A percentile compares a stretch with the other conserved stretches of the same genome.
Evolutionary conservation across 2,797 vertebrate genomes (phyloP).

Genomic region (Microctenopoma steveboyesi): DNA sequence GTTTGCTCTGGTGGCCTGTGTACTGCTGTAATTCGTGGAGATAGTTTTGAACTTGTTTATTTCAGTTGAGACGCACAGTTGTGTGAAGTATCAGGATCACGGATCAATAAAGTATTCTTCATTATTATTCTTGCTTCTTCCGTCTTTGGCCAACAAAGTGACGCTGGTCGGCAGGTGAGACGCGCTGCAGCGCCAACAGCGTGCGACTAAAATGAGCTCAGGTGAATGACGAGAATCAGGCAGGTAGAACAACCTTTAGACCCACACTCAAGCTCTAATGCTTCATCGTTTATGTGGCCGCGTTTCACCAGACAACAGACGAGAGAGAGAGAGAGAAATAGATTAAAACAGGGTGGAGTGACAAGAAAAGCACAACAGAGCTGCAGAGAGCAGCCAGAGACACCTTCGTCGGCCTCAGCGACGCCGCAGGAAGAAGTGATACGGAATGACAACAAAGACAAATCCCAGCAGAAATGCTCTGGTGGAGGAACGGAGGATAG

Average conservation of each 20-base stretch:
- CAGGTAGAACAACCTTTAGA: not conserved
- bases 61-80: too few relatives aligned
- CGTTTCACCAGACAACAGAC: not conserved
- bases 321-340: slow-evolving; percentile 8
- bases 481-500: slow-evolving; percentile 45
- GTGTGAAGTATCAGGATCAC: too few relatives aligned
- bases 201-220: not conserved
- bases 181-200: not conserved
- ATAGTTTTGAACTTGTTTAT: too few relatives aligned
- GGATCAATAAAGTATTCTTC: too few relatives aligned
- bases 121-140: too few relatives aligned
- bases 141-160: too few relatives aligned
- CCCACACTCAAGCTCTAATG: not conserved
- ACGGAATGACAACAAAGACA: slow-evolving; percentile 62
- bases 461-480: slow-evolving; percentile 57
- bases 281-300: not conserved
- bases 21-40: not conserved
- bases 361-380: slow-evolving; percentile 75
- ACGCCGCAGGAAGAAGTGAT: slow-evolving; percentile 65
- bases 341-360: slow-evolving; percentile 47
- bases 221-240: not conserved
- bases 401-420: slow-evolving; percentile 58
- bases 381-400: slow-evolving; percentile 59
- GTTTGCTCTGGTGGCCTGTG: slow-evolving; percentile 23
- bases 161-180: not conserved